phyloP scores from a whole-genome alignment of 1,140 invertebrate genomes.

The Brachystomella parvula region DNA sequence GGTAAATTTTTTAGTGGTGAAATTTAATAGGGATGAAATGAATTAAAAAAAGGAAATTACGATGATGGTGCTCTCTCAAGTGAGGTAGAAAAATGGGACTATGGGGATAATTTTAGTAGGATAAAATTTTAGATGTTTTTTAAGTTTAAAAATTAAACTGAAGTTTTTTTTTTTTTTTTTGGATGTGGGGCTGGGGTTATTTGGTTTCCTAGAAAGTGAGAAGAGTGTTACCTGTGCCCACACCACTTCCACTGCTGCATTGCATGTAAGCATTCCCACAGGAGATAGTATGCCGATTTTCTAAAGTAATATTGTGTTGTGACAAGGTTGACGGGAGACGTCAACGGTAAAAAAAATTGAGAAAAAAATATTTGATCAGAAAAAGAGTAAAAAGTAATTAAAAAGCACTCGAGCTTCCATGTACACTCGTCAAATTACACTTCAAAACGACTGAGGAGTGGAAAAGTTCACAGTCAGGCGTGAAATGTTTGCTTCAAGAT shows the following conservation, averaged over 20 bases:
- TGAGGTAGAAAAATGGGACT: constrained; percentile 11
- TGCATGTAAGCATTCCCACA: constrained; percentile 19
- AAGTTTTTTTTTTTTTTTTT: background rate
- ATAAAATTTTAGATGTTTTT: too few relatives aligned
- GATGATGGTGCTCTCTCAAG: constrained; percentile 9
- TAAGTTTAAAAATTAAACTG: background rate
- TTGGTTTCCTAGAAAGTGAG: background rate
- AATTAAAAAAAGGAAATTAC: too few relatives aligned
- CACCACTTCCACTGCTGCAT: constrained; percentile 12
- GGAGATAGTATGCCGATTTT: constrained; percentile 14
- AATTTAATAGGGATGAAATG: too few relatives aligned
- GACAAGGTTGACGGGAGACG: background rate
- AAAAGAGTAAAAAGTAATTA: too few relatives aligned
- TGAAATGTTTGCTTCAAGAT: too few relatives aligned
- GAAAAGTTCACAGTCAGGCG: too few relatives aligned
- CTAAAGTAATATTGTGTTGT: background rate
- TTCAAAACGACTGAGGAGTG: too few relatives aligned
- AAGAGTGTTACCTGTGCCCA: constrained; percentile 11
- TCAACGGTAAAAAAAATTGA: too few relatives aligned
- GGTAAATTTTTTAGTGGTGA: too few relatives aligned
- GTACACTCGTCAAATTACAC: too few relatives aligned
- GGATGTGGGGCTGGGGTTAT: background rate
- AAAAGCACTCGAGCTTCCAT: too few relatives aligned
- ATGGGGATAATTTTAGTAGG: background rate
- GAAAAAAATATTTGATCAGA: too few relatives aligned